These are phyloP conservation scores for Drosophila mauritiana DNA, from an alignment of 1,140 invertebrate genomes.

Conservation along the genomic window DNA sequence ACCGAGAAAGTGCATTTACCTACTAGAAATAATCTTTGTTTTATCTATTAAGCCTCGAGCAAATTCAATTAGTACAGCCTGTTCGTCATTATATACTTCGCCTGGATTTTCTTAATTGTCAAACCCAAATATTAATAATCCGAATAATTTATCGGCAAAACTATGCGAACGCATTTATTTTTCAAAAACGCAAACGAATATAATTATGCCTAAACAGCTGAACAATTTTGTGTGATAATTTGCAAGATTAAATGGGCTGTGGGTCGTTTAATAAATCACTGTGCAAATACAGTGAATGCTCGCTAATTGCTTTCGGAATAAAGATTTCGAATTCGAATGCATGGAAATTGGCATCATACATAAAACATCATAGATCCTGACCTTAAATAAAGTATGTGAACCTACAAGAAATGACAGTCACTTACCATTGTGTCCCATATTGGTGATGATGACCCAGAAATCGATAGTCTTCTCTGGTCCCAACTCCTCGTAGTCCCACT, in stretches of 20 bases:
- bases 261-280: constrained; percentile 29
- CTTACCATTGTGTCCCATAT: constrained; percentile 93
- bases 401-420: constrained; percentile 29
- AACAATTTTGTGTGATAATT: constrained; percentile 42
- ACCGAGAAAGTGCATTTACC: not conserved
- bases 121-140: constrained; percentile 27
- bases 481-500: constrained; percentile 98
- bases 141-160: constrained; percentile 20
- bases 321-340: not conserved
- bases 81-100: not conserved
- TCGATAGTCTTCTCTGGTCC: constrained; percentile 98
- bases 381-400: no score
- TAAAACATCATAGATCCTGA: not conserved
- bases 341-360: not conserved
- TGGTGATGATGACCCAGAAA: constrained; percentile 97
- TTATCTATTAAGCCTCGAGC: constrained; percentile 3
- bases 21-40: not conserved
- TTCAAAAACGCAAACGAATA: constrained; percentile 15
- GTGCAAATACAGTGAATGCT: constrained; percentile 13
- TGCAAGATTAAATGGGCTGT: constrained; percentile 26
- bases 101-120: constrained; percentile 13
- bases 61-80: constrained; percentile 22
- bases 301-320: constrained; percentile 27
- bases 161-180: constrained; percentile 44
- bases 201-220: constrained; percentile 39